phyloP scores from a whole-genome alignment of 2,888 invertebrate species.

The Eristalinus aeneus region DNA sequence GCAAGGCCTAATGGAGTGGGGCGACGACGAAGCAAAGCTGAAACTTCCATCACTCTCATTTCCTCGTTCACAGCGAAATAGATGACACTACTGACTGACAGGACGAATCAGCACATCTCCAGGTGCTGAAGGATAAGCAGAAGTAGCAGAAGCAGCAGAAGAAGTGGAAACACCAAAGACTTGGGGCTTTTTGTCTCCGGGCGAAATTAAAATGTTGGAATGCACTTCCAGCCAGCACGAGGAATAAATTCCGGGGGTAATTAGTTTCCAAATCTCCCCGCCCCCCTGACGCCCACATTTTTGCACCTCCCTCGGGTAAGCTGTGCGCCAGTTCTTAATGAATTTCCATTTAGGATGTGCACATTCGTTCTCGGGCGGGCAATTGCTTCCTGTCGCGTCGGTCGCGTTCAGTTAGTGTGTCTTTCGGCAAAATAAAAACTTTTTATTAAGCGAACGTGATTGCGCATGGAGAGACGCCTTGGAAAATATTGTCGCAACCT shows the following conservation, averaged over 20 bases:
- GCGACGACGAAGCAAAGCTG: not conserved
- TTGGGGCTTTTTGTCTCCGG: slow-evolving; percentile 18
- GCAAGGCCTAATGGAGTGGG: slow-evolving; percentile 6
- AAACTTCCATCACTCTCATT: slow-evolving; percentile 33
- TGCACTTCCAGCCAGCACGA: slow-evolving; percentile 53
- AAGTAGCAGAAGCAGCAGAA: not conserved
- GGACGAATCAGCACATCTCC: slow-evolving; percentile 56
- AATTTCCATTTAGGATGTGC: slow-evolving; percentile 48
- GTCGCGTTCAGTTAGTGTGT: slow-evolving; percentile 37
- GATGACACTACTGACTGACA: slow-evolving; percentile 56
- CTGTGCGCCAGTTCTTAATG: slow-evolving; percentile 19
- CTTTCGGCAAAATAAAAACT: slow-evolving; percentile 50
- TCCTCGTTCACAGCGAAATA: slow-evolving; percentile 9
- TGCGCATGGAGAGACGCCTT: slow-evolving; percentile 25
- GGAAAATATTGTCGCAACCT: not conserved
- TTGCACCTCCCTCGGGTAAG: not conserved
- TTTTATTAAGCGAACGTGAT: slow-evolving; percentile 67
- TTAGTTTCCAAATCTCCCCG: slow-evolving; percentile 55
- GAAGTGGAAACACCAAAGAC: not conserved
- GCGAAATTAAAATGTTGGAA: slow-evolving; percentile 68
- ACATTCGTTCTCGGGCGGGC: not conserved
- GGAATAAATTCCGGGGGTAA: slow-evolving; percentile 66
- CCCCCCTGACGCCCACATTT: not conserved
- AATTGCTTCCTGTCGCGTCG: not conserved
- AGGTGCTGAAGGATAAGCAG: slow-evolving; percentile 59